Base-by-base conservation (phyloP, 2,888 invertebrate genomes). In the Quadroppia sp. region DNA sequence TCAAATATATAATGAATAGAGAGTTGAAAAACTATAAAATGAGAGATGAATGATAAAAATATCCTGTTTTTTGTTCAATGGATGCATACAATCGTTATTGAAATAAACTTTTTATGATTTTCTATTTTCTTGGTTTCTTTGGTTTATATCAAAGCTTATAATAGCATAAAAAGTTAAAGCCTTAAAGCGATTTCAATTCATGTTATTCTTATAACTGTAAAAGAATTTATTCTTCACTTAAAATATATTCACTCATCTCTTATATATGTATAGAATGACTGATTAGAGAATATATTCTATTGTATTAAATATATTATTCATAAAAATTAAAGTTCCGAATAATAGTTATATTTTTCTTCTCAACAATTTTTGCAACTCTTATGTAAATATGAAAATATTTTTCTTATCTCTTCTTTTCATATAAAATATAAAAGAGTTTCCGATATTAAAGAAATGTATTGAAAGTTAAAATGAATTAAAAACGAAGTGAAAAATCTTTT, bases 11-110 rank as follows among this genome's bases (percentile, higher is more conserved):
- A 36, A 36, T 36, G 36, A 36, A 36, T 36, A 7, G 36, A 36
- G 11, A 53, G 20, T 45, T 45, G 15, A 53, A 53, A 53, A 25
- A 53, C 36, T 53, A 53, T 53, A 53, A 7, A 50, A 53, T 53
- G 53, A 53, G 53, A 53, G 20, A 20, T 53, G 53, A 53, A 53
- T 53, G 53, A 53, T 53, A 53, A 23, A 53, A 53, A 23, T 23
- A 7, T 53, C 2, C 6, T 9, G 6, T 53, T 25, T 53, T 53
- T 13, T 2, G n/a, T 50, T 50, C 7, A 23, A 25, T 13, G 53
- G 1, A 53, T 1, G 25, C 7, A 17, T 3, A 45, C 36, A 36
- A 7, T 36, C 36, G 9, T 4, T 36, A 9, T 9, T 36, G 48
- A 25, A 53, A 53, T 9, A 25, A 53, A 53, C 53, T 23, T 53